Evolutionary conservation across 2,888 invertebrate species (phyloP).

Genomic region (Sceliomorpha sp.): DNA sequence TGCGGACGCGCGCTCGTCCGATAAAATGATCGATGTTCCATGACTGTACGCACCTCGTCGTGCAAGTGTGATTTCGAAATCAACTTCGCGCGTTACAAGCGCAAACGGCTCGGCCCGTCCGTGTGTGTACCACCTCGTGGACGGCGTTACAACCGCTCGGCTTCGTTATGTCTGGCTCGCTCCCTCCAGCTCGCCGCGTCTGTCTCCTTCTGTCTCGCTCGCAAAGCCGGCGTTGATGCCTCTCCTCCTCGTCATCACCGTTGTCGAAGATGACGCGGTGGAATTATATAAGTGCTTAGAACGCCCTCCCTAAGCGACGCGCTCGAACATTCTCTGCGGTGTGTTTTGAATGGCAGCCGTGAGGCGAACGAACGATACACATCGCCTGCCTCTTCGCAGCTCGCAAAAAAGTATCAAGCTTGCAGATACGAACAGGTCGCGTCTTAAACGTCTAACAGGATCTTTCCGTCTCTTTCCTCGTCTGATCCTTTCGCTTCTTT

Average conservation of each 20-base stretch:
- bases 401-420: conserved; percentile 44
- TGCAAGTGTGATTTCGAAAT: conserved; percentile 48
- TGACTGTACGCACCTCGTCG: conserved; percentile 36
- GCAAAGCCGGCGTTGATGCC: conserved; percentile 31
- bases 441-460: conserved; percentile 48
- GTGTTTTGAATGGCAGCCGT: conserved; percentile 49
- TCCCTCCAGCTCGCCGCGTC: too few species aligned
- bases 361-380: conserved; percentile 50
- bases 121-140: conserved; percentile 14
- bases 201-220: too few species aligned
- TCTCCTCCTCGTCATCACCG: conserved; percentile 44
- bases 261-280: conserved; percentile 49
- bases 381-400: too few species aligned
- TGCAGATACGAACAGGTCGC: conserved; percentile 36
- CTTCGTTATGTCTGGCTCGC: conserved; percentile 26
- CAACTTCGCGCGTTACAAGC: conserved; percentile 48
- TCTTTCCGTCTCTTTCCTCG: conserved; percentile 17
- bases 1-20: conserved; percentile 40
- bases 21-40: conserved; percentile 51
- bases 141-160: conserved; percentile 28
- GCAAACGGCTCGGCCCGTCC: conserved; percentile 54
- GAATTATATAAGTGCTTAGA: conserved; percentile 52
- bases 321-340: conserved; percentile 35
- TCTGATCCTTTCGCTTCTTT: too few species aligned
- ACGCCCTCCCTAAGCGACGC: conserved; percentile 33